These are phyloP conservation scores for Nasonovia ribisnigri DNA, from an alignment of 2,888 invertebrate genomes.

Conservation along the genomic window DNA sequence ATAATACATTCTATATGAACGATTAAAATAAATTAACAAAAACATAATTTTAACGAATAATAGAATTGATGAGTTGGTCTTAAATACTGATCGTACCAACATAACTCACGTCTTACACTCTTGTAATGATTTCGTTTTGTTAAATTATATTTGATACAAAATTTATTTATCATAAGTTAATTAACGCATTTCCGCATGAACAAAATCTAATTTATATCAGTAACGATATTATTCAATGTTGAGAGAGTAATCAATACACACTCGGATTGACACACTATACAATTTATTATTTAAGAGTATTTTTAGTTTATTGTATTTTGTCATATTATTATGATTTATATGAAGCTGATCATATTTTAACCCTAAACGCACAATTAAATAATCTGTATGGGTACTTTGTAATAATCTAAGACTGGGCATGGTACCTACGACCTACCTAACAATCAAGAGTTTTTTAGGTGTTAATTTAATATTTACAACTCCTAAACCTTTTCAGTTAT, in stretches of 20 bases:
- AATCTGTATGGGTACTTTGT: too few species aligned
- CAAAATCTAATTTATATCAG: neutral
- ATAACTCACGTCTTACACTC: neutral
- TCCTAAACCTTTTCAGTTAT: neutral
- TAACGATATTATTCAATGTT: neutral
- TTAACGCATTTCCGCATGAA: too few species aligned
- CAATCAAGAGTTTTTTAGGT: neutral
- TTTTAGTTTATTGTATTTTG: neutral
- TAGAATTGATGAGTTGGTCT: neutral
- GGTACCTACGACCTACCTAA: too few species aligned
- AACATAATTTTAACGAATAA: neutral
- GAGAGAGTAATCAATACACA: neutral
- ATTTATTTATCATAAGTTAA: neutral
- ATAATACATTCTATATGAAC: too few species aligned
- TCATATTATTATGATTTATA: neutral
- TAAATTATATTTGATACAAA: neutral
- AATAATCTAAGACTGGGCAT: too few species aligned
- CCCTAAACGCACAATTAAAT: too few species aligned
- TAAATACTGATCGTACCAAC: neutral
- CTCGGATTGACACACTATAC: neutral
- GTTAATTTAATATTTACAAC: neutral
- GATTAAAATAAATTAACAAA: neutral
- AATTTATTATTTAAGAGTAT: neutral
- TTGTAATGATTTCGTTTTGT: neutral
- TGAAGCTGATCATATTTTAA: too few species aligned